Evolutionary conservation across 2,888 invertebrate genomes (phyloP).

Genomic region (Uropetala carovei): DNA sequence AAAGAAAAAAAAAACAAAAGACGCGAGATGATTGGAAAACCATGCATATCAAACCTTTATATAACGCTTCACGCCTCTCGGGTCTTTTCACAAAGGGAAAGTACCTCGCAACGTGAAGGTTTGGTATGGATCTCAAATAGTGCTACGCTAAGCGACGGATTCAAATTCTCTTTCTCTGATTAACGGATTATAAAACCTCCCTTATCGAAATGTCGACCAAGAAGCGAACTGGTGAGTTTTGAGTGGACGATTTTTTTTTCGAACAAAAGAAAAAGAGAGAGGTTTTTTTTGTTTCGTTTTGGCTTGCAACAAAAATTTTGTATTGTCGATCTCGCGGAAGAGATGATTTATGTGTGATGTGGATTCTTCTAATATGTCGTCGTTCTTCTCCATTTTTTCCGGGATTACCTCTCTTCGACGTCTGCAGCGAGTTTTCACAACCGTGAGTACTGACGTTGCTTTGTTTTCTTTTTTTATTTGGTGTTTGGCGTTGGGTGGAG

Average conservation of each 20-base stretch:
- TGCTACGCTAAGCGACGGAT: neutral
- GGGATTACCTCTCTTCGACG: neutral
- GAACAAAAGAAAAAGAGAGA: neutral
- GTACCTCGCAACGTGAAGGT: constrained; percentile 42
- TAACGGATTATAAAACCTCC: constrained; percentile 38
- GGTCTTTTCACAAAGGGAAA: constrained; percentile 31
- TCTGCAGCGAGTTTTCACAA: constrained; percentile 32
- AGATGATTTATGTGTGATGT: no score
- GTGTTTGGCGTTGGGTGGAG: neutral
- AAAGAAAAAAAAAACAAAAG: neutral
- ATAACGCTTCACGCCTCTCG: constrained; percentile 37
- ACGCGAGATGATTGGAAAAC: neutral
- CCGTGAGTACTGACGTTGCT: constrained; percentile 12
- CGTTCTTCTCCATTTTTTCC: neutral
- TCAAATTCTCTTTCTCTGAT: neutral
- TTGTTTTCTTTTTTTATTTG: neutral
- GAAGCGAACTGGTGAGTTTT: constrained; percentile 48
- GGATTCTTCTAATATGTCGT: neutral
- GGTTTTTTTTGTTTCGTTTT: neutral
- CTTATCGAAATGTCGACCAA: constrained; percentile 8
- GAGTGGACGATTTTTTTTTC: neutral
- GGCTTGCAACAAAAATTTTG: neutral
- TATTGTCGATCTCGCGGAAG: no score
- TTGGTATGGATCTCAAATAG: constrained; percentile 17
- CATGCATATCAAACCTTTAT: constrained; percentile 62